These are phyloP conservation scores for Marisa cornuarietis DNA, from an alignment of 1,140 invertebrate genomes.

Conservation along the genomic window DNA sequence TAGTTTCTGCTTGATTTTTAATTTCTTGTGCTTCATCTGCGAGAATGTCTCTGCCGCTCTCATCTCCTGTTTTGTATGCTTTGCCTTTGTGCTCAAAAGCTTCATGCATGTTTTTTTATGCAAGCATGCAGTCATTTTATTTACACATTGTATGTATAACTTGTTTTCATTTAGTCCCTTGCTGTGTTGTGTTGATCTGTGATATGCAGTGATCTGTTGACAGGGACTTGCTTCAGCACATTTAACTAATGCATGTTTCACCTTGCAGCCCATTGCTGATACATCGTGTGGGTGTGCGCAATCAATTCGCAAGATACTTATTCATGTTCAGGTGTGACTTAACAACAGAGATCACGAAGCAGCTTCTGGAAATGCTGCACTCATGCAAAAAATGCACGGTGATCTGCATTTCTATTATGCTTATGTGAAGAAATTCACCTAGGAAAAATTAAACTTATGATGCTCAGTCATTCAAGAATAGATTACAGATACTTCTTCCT, in stretches of 20 bases:
- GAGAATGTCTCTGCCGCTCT: background rate
- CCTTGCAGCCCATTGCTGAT: background rate
- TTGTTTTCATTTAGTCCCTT: slow-evolving; percentile 3
- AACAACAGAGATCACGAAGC: too few relatives aligned
- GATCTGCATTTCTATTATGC: too few relatives aligned
- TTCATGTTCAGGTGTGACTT: too few relatives aligned
- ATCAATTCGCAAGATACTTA: slow-evolving; percentile 6
- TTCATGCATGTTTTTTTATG: background rate
- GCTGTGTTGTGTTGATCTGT: background rate
- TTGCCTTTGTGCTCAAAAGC: background rate
- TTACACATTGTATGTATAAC: slow-evolving; percentile 2
- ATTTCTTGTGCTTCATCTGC: background rate
- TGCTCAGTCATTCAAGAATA: too few relatives aligned
- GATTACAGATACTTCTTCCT: too few relatives aligned
- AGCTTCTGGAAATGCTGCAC: too few relatives aligned
- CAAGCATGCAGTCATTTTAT: background rate
- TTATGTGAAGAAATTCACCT: too few relatives aligned
- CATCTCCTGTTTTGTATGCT: background rate
- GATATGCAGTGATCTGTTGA: too few relatives aligned
- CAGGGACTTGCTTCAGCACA: too few relatives aligned
- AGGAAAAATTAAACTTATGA: too few relatives aligned
- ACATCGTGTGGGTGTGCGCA: slow-evolving; percentile 8
- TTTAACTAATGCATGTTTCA: background rate
- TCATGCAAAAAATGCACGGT: too few relatives aligned
- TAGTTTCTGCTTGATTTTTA: background rate